These are phyloP conservation scores for Dendroctonus ponderosae DNA, from an alignment of 1,140 invertebrate genomes.

Conservation along the genomic window DNA sequence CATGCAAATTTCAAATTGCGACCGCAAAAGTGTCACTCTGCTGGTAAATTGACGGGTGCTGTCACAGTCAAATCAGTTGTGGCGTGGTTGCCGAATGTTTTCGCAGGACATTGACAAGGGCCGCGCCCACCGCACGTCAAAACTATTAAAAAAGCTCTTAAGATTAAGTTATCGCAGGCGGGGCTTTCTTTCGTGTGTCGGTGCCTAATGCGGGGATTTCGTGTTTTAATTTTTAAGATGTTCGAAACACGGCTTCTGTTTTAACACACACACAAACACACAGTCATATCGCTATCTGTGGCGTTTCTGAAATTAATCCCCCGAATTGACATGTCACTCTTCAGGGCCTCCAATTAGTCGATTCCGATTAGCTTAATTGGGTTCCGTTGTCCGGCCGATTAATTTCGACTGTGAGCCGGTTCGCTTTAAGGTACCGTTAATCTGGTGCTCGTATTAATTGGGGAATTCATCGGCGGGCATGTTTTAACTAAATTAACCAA, in stretches of 20 bases:
- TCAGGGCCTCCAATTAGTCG: too few species aligned
- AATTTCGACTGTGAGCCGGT: constrained; percentile 1
- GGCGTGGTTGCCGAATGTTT: background rate
- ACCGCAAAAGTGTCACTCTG: background rate
- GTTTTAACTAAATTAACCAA: too few species aligned
- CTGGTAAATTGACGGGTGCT: background rate
- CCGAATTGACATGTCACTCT: background rate
- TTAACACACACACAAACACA: constrained; percentile 20
- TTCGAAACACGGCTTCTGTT: constrained; percentile 30
- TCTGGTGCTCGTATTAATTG: background rate
- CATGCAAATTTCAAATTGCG: background rate
- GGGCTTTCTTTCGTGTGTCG: constrained; percentile 11
- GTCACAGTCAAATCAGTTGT: constrained; percentile 6
- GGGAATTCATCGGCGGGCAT: too few species aligned
- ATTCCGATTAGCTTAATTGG: too few species aligned
- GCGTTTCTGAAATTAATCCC: constrained; percentile 15
- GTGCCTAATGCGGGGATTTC: constrained; percentile 3
- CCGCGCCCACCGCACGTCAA: constrained; percentile 6
- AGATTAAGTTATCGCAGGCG: constrained; percentile 14
- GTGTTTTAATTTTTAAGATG: constrained; percentile 26
- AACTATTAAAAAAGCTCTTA: constrained; percentile 23
- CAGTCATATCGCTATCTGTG: constrained; percentile 24
- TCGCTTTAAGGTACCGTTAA: background rate
- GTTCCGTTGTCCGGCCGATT: too few species aligned
- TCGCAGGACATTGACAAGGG: too few species aligned